A percentile compares a stretch with the other conserved stretches of the same genome.
These are phyloP conservation scores for Phainopepla nitens DNA, from an alignment of 2,113 vertebrate species.

Conservation along the genomic window DNA sequence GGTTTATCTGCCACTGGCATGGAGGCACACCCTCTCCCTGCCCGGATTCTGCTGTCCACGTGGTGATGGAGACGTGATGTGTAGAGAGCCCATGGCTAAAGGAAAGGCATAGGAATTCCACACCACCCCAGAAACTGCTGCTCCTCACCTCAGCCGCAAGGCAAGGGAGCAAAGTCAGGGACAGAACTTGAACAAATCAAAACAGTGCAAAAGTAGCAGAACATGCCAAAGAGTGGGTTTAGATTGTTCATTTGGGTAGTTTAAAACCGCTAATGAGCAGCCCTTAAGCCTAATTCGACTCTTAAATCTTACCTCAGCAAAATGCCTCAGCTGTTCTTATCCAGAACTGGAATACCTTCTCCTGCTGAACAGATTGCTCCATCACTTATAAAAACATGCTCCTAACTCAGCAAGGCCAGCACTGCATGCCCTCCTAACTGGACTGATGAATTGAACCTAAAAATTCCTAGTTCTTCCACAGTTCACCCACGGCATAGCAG, in stretches of 20 bases:
- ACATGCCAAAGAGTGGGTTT: fast-evolving
- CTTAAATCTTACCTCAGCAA: background rate
- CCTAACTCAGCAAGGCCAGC: background rate
- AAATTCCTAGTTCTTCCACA: background rate
- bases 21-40: background rate
- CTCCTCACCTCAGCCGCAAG: background rate
- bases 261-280: background rate
- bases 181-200: background rate
- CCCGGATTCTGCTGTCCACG: background rate
- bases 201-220: background rate
- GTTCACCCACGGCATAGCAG: background rate
- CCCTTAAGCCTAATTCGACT: background rate
- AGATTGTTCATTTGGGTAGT: background rate
- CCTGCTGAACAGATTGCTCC: background rate
- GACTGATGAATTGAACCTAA: background rate
- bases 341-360: background rate
- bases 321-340: background rate
- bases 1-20: background rate
- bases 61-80: background rate
- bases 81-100: fast-evolving
- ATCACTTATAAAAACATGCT: fast-evolving
- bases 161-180: background rate
- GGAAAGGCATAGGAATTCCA: fast-evolving
- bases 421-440: background rate
- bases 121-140: background rate